Conservation (phyloP, 2,113 vertebrate genomes). For the Gymnobelideus leadbeateri region DNA sequence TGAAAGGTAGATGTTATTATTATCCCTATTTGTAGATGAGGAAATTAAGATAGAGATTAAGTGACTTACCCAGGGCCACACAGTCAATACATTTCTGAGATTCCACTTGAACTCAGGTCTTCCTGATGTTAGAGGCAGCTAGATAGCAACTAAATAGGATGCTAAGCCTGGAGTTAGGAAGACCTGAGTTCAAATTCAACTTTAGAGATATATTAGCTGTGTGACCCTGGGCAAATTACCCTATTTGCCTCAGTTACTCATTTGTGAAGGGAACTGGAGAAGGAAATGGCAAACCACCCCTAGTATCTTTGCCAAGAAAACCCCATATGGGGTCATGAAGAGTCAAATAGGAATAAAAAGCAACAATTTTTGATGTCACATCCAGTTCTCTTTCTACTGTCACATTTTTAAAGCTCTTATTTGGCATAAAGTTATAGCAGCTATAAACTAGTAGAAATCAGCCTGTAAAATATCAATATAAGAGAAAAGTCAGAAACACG, state of each 20-base stretch:
- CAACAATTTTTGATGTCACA: neutral
- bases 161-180: neutral
- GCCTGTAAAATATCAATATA: conserved; percentile 25
- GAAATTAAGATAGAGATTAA: neutral
- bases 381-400: neutral
- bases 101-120: neutral
- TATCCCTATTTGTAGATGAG: neutral
- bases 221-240: neutral
- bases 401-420: neutral
- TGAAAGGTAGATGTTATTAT: neutral
- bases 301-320: neutral
- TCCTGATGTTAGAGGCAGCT: neutral
- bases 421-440: conserved; percentile 1
- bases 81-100: neutral
- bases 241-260: too few species aligned
- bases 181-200: neutral
- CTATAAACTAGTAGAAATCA: neutral
- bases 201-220: neutral
- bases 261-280: neutral
- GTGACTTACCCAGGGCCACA: neutral
- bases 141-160: neutral
- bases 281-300: neutral
- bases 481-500: neutral
- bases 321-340: neutral
- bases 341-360: neutral